phyloP scores from a whole-genome alignment of 2,888 invertebrate species.

The Torymus auratus region DNA sequence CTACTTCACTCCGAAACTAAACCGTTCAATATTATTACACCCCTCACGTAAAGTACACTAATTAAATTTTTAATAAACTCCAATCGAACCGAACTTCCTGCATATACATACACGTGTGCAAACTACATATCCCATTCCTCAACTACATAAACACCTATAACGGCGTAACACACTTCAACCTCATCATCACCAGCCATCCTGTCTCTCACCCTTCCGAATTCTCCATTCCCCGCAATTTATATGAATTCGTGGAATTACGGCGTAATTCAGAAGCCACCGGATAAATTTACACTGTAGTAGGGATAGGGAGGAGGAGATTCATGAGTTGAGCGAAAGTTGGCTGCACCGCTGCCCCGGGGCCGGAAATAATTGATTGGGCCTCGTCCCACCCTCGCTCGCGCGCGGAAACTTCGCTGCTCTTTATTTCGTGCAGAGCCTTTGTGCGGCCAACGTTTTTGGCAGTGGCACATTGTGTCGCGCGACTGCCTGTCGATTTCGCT shows the following conservation, averaged over 20 bases:
- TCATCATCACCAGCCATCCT: too few species aligned
- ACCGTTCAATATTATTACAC: too few species aligned
- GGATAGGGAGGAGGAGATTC: background rate
- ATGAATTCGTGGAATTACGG: conserved; percentile 33
- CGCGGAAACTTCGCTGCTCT: background rate
- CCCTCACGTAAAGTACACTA: too few species aligned
- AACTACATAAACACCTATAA: too few species aligned
- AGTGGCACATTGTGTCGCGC: background rate
- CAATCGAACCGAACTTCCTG: too few species aligned
- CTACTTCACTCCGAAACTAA: too few species aligned
- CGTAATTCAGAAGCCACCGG: conserved; percentile 21
- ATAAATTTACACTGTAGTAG: conserved; percentile 22
- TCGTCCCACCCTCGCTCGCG: background rate
- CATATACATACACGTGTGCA: too few species aligned
- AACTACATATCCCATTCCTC: too few species aligned
- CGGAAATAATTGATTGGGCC: conserved; percentile 47
- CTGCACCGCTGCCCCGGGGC: conserved; percentile 7
- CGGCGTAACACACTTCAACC: too few species aligned
- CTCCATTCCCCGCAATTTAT: conserved; percentile 23
- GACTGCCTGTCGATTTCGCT: background rate
- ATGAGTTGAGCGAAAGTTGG: conserved; percentile 13
- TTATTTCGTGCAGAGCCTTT: background rate
- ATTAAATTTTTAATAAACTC: too few species aligned
- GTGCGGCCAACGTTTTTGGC: conserved; percentile 10
- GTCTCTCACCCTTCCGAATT: too few species aligned